A percentile compares a stretch with the other conserved stretches of the same genome.
Evolutionary conservation across 2,797 vertebrate species (phyloP).

Genomic region (Artibeus lituratus): DNA sequence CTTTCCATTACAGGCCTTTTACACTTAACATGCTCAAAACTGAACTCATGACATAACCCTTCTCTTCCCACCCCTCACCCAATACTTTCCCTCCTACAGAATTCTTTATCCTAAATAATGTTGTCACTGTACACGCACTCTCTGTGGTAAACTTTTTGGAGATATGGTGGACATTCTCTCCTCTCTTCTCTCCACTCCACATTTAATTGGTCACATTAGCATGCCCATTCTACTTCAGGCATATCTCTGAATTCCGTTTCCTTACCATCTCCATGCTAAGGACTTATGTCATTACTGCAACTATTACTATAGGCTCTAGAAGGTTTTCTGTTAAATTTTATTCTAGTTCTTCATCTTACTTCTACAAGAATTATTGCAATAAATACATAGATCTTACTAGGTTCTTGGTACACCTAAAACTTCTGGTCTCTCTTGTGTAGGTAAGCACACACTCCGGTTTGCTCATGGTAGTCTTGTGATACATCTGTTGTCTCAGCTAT

Average conservation of each 20-base stretch:
- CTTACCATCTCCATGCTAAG: not conserved
- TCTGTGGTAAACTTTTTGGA: not conserved
- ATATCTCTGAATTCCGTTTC: not conserved
- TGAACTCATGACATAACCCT: not conserved
- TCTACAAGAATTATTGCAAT: not conserved
- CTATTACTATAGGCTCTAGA: not conserved
- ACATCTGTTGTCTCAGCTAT: not conserved
- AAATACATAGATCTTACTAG: not conserved
- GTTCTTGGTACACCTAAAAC: not conserved
- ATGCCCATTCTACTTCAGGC: not conserved
- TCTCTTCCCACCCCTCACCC: not conserved
- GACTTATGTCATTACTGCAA: not conserved
- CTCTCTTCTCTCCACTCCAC: not conserved
- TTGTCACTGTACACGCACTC: not conserved
- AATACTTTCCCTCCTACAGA: not conserved
- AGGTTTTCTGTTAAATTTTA: not conserved
- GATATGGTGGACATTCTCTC: not conserved
- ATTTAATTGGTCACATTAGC: not conserved
- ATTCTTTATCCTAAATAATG: not conserved
- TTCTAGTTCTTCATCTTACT: not conserved
- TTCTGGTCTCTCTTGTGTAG: not conserved
- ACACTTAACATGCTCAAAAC: not conserved
- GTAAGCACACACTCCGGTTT: not conserved
- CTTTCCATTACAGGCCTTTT: not conserved
- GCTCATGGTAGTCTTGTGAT: not conserved